These are phyloP conservation scores for Thera obeliscata DNA, from an alignment of 2,888 invertebrate genomes.

Conservation along the genomic window DNA sequence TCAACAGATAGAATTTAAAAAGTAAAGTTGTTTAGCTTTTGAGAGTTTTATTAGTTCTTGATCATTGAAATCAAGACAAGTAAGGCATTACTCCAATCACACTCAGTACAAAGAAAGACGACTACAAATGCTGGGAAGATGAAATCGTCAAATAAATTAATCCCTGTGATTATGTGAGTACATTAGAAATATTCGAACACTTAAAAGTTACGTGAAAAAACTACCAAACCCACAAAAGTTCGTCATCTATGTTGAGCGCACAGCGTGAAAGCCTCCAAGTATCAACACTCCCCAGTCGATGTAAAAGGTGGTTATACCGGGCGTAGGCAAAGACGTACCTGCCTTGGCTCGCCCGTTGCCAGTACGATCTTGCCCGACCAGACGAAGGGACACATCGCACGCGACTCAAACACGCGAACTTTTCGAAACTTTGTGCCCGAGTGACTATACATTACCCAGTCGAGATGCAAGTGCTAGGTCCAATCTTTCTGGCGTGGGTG, in stretches of 20 bases:
- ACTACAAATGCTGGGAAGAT: no score
- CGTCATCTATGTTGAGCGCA: background rate
- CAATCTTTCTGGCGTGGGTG: slow-evolving; percentile 69
- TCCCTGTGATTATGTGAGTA: background rate
- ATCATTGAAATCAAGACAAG: background rate
- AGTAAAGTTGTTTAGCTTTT: background rate
- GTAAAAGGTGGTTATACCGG: slow-evolving; percentile 78
- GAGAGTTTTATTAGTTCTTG: slow-evolving; percentile 8
- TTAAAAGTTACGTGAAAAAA: background rate
- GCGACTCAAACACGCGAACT: slow-evolving; percentile 51
- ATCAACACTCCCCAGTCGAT: slow-evolving; percentile 62
- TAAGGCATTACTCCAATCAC: background rate
- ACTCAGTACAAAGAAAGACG: background rate
- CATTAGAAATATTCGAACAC: background rate
- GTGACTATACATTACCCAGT: slow-evolving; percentile 29
- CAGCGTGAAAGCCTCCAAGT: slow-evolving; percentile 53
- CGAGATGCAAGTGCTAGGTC: slow-evolving; percentile 74
- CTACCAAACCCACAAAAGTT: slow-evolving; percentile 3
- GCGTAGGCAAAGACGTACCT: slow-evolving; percentile 82
- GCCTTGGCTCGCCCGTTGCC: slow-evolving; percentile 71
- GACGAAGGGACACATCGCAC: slow-evolving; percentile 66
- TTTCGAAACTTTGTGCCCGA: slow-evolving; percentile 50
- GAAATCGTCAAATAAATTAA: background rate
- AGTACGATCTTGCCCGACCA: slow-evolving; percentile 73
- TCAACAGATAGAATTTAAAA: background rate